Evolutionary conservation across 2,113 vertebrate species (phyloP), one percentile per base, ranked within the genome.

Genomic region (Psettodes erumei): DNA sequence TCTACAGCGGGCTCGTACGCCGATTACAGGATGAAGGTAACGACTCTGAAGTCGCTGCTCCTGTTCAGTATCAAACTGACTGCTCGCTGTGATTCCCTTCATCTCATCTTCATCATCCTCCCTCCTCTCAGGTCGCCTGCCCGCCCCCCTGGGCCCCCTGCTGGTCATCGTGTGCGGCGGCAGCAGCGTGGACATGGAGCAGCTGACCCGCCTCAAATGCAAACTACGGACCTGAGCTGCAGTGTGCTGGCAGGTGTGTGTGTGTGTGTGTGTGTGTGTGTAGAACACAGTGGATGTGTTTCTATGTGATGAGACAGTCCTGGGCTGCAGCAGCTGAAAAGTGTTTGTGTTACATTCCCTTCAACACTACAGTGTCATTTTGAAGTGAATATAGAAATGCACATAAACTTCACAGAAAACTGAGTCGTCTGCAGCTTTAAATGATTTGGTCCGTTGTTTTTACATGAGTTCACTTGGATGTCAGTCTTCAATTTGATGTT

Each of bases 131-230:
- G 91, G 92, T 18, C 88, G 79, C 0, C 89, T 95, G 40, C 83
- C 88, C 0, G 47, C 76, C 62, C 80, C 38, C 1, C 61, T 90
- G 19, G 88, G 81, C 62, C 88, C 93, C 40, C 86, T 95, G 75
- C 70, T 95, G 76, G 71, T 95, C 61, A 90, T 95, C 0, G 95
- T 95, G 56, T 95, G 95, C 2, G 94, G 94, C 2, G 95, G 94
- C 81, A 91, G 94, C 87, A 88, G 90, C 58, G 54, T 95, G n/a
- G 83, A 93, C 82, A 65, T 77, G 71, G 56, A 91, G 53, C 88
- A 94, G 21, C 89, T 95, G 7, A 59, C 55, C 42, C 35, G 73
- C 42, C 89, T 94, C 33, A 89, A 66, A 65, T 45, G 53, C n/a
- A 92, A 90, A 70, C 74, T 92, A 10, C 56, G 51, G 50, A 4